Evolutionary conservation across 2,113 vertebrate species (phyloP).

Genomic region (Rhegmatorhina hoffmannsi): DNA sequence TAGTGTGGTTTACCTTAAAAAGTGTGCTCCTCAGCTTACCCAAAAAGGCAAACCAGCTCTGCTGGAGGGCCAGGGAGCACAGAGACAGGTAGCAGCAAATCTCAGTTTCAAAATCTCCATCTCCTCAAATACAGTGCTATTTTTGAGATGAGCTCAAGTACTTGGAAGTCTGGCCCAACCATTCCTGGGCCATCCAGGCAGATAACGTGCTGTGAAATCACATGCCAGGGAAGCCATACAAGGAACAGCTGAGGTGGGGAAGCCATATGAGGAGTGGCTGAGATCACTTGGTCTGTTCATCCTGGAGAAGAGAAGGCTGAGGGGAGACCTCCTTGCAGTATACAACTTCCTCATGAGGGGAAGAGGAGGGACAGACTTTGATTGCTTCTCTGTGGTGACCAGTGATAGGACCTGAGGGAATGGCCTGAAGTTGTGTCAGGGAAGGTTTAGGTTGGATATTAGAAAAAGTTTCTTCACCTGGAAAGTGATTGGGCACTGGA

Average conservation of each 20-base stretch:
- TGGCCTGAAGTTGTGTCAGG: neutral
- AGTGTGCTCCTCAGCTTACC: neutral
- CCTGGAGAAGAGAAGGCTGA: neutral
- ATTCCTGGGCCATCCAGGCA: neutral
- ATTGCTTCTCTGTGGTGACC: neutral
- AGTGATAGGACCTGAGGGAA: neutral
- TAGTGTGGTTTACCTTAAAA: neutral
- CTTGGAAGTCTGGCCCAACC: neutral
- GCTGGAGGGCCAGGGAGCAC: neutral
- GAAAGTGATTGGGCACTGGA: neutral
- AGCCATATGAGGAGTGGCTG: neutral
- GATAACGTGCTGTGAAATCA: neutral
- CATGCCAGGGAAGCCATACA: fast-evolving
- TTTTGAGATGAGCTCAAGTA: neutral
- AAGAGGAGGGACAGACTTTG: neutral
- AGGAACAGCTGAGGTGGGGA: neutral
- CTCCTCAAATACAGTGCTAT: neutral
- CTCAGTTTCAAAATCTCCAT: neutral
- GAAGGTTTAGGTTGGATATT: neutral
- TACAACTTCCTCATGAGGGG: neutral
- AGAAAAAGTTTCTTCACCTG: neutral
- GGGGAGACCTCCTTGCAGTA: neutral
- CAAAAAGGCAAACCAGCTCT: neutral
- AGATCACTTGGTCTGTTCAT: neutral
- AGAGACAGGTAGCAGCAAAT: neutral